Percentiles rank a stretch among this genome's conserved stretches.
Conservation (phyloP, 2,888 invertebrate species). For the Parapristionchus giblindavisi region DNA sequence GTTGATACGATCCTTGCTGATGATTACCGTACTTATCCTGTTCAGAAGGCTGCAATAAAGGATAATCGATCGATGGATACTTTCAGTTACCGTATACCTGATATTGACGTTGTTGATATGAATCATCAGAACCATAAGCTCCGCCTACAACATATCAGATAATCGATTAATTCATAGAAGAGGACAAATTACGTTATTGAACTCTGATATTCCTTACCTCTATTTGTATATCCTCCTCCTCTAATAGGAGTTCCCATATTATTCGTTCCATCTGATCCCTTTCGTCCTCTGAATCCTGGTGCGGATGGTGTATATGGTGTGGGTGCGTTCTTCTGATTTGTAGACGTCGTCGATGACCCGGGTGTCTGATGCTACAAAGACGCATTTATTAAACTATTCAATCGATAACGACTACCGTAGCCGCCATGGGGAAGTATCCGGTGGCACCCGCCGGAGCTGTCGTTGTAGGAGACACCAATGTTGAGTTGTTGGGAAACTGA, state of each 20-base stretch:
- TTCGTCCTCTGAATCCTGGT: slow-evolving; percentile 23
- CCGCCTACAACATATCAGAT: slow-evolving; percentile 5
- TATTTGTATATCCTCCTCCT: not conserved
- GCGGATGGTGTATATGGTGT: slow-evolving; percentile 34
- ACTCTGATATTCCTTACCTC: not conserved
- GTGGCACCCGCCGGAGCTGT: not conserved
- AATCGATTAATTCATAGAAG: no score
- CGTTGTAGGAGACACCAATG: not conserved
- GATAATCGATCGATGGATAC: not conserved
- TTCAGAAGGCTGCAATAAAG: not conserved
- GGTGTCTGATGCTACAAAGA: slow-evolving; percentile 17
- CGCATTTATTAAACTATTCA: not conserved
- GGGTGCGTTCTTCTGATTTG: not conserved
- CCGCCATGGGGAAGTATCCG: not conserved
- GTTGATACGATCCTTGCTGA: not conserved
- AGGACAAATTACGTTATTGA: not conserved
- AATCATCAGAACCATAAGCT: not conserved
- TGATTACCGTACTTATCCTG: slow-evolving; percentile 3
- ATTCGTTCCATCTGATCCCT: slow-evolving; percentile 19
- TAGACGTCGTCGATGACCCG: not conserved
- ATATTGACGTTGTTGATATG: not conserved
- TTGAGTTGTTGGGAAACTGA: no score
- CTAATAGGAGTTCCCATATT: not conserved
- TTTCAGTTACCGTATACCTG: slow-evolving; percentile 7
- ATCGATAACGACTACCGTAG: not conserved